Conservation (phyloP, 2,888 invertebrate genomes). For the Hypsopygia costalis region DNA sequence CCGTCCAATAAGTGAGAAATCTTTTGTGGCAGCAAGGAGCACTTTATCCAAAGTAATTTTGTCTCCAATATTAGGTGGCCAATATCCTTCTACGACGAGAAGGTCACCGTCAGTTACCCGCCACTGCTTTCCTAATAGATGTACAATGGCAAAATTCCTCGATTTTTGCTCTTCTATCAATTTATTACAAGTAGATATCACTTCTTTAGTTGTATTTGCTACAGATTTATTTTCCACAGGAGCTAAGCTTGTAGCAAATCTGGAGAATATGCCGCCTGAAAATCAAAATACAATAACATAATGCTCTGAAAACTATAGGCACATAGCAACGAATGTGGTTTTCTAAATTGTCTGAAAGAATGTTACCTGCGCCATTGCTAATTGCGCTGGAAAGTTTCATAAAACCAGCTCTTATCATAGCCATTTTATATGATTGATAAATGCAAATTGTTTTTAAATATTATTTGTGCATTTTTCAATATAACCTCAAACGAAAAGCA, state of each 20-base stretch:
- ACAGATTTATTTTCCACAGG: constrained; percentile 37
- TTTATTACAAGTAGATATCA: constrained; percentile 83
- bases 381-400: constrained; percentile 50
- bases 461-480: background rate
- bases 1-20: constrained; percentile 90
- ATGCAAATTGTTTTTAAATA: constrained; percentile 10
- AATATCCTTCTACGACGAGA: constrained; percentile 89
- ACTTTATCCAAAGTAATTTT: constrained; percentile 91
- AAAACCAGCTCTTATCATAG: constrained; percentile 55
- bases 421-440: constrained; percentile 26
- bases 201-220: constrained; percentile 60
- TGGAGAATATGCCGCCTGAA: constrained; percentile 59
- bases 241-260: constrained; percentile 50
- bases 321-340: no score
- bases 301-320: no score
- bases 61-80: constrained; percentile 91
- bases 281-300: no score
- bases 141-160: constrained; percentile 90
- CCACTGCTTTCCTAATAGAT: constrained; percentile 90
- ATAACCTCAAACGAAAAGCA: constrained; percentile 27
- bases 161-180: constrained; percentile 80
- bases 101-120: constrained; percentile 93
- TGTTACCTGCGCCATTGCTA: constrained; percentile 20
- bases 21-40: constrained; percentile 86
- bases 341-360: background rate